Evolutionary conservation across 2,888 invertebrate species (phyloP).

Genomic region (Dicycla oo): DNA sequence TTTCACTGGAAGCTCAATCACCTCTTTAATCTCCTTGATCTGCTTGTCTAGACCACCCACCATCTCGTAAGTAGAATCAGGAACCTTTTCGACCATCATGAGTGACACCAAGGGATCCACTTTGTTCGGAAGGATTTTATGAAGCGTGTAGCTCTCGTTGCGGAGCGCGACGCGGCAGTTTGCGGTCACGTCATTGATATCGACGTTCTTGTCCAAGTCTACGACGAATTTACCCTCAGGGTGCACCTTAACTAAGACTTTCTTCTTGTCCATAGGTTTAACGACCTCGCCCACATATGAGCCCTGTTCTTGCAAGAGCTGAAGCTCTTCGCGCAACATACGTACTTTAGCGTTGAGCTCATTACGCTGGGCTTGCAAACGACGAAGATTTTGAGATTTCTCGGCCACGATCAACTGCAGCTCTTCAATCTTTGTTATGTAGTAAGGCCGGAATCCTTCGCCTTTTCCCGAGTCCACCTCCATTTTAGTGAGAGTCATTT

Average conservation of each 20-base stretch:
- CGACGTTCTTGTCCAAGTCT: conserved; percentile 99
- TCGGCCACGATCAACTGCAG: conserved; percentile 98
- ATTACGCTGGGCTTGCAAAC: conserved; percentile 99
- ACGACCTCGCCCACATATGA: conserved; percentile 99
- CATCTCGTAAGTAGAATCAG: conserved; percentile 99
- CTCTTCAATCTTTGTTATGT: conserved; percentile 99
- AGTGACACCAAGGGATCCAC: conserved; percentile 99
- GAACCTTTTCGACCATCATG: conserved; percentile 99
- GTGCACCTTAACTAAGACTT: conserved; percentile 99
- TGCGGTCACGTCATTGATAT: conserved; percentile 99
- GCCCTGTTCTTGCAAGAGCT: conserved; percentile 99
- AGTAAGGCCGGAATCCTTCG: conserved; percentile 98
- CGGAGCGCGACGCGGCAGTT: conserved; percentile 99
- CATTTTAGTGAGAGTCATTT: conserved; percentile 91
- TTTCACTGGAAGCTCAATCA: conserved; percentile 99
- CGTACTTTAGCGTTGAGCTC: conserved; percentile 99
- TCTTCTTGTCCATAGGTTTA: conserved; percentile 99
- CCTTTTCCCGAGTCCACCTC: conserved; percentile 94
- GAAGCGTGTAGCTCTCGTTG: conserved; percentile 99
- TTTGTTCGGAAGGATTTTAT: conserved; percentile 99
- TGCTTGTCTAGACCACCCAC: conserved; percentile 99
- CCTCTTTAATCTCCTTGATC: conserved; percentile 99
- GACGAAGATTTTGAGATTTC: conserved; percentile 98
- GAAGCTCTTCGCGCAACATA: conserved; percentile 99
- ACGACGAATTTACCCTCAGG: conserved; percentile 99